phyloP scores from a whole-genome alignment of 2,888 invertebrate genomes.

The Cataglyphis rosenhaueri region DNA sequence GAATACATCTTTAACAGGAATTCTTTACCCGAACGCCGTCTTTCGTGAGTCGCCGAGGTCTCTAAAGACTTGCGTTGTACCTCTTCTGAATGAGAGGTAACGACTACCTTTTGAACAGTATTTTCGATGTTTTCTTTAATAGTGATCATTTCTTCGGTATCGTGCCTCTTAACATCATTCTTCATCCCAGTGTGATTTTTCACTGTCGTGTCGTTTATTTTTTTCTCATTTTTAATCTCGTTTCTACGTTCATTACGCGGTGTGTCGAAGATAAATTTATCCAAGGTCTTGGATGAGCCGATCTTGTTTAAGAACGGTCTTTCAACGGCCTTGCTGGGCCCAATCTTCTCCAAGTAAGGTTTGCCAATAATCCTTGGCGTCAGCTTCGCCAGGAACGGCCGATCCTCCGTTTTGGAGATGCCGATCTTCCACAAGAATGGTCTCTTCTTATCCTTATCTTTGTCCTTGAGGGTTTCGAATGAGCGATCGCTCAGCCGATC shows the following conservation, averaged over 20 bases:
- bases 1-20: slow-evolving; percentile 83
- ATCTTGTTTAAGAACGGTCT: slow-evolving; percentile 83
- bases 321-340: slow-evolving; percentile 82
- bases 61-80: neutral
- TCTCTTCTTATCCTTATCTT: slow-evolving; percentile 77
- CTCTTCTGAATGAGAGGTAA: neutral
- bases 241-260: slow-evolving; percentile 56
- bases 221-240: slow-evolving; percentile 8
- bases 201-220: slow-evolving; percentile 17
- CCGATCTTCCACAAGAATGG: slow-evolving; percentile 84
- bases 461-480: slow-evolving; percentile 58
- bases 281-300: slow-evolving; percentile 81
- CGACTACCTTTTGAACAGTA: neutral
- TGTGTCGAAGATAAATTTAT: slow-evolving; percentile 81
- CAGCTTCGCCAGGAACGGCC: slow-evolving; percentile 81
- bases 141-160: slow-evolving; percentile 34
- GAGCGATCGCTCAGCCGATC: slow-evolving; percentile 80
- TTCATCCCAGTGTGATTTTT: slow-evolving; percentile 28
- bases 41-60: slow-evolving; percentile 53
- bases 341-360: slow-evolving; percentile 83
- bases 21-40: slow-evolving; percentile 80
- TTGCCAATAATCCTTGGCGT: slow-evolving; percentile 82
- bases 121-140: slow-evolving; percentile 8
- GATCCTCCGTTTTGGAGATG: slow-evolving; percentile 83
- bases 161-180: slow-evolving; percentile 38